phyloP scores from a whole-genome alignment of 2,113 vertebrate species.

The Cottus gobio region DNA sequence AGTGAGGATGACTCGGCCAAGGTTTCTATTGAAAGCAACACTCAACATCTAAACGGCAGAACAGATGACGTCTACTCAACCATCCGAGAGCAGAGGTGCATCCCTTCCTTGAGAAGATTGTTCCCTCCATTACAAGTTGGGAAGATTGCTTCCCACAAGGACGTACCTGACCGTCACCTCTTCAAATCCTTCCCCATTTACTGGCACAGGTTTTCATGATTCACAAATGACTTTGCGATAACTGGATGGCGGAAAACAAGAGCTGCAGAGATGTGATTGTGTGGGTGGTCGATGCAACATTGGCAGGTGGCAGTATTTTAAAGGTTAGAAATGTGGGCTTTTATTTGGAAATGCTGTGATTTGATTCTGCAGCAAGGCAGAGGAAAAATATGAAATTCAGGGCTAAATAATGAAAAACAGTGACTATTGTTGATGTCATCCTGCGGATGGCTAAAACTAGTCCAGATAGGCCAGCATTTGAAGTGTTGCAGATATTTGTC shows the following conservation, averaged over 20 bases:
- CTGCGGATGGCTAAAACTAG: background rate
- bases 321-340: constrained; percentile 68
- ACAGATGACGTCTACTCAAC: background rate
- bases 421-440: constrained; percentile 19
- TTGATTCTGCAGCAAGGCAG: constrained; percentile 36
- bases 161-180: constrained; percentile 34
- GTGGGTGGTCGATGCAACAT: constrained; percentile 50
- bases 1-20: background rate
- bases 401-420: constrained; percentile 26
- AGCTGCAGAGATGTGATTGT: constrained; percentile 44
- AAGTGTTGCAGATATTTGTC: background rate
- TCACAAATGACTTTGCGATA: constrained; percentile 61
- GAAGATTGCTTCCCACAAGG: constrained; percentile 25
- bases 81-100: background rate
- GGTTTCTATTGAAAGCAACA: constrained; percentile 8
- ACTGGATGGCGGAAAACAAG: constrained; percentile 50
- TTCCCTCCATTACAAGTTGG: constrained; percentile 1
- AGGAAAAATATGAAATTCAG: constrained; percentile 30
- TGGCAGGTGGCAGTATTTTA: constrained; percentile 64
- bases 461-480: background rate
- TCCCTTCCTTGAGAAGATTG: background rate
- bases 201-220: constrained; percentile 46
- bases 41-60: background rate
- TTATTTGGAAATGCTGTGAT: constrained; percentile 46
- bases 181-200: constrained; percentile 42